Percentiles rank a stretch among this genome's conserved stretches.
phyloP scores from a whole-genome alignment of 2,797 vertebrate species.

The Thalassophryne amazonica region DNA sequence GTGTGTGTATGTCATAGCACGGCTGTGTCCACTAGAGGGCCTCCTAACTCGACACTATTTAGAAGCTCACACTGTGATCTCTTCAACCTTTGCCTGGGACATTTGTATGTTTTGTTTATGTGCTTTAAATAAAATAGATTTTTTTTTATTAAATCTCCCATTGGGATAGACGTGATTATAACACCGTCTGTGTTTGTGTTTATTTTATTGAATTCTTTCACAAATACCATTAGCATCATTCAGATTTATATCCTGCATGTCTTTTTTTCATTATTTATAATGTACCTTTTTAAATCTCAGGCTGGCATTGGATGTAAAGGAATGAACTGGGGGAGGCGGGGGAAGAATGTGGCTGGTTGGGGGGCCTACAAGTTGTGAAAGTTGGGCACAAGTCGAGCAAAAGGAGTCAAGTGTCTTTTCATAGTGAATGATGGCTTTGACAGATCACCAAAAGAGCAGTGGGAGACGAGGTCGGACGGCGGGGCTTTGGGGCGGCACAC shows the following conservation, averaged over 20 bases:
- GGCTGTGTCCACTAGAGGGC: slow-evolving; percentile 94
- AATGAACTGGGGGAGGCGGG: slow-evolving; percentile 14
- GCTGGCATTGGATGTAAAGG: no score
- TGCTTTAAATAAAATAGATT: background rate
- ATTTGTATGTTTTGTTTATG: slow-evolving; percentile 15
- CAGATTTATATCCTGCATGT: no score
- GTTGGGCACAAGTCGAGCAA: slow-evolving; percentile 64
- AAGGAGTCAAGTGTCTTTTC: slow-evolving; percentile 74
- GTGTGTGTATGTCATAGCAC: slow-evolving; percentile 72
- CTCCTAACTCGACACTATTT: slow-evolving; percentile 83
- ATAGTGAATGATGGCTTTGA: slow-evolving; percentile 81
- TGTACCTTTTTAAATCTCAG: background rate
- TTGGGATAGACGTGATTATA: no score
- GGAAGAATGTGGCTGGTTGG: background rate
- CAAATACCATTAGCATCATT: no score
- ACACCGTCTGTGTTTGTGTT: background rate
- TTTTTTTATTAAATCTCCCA: background rate
- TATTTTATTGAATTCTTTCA: background rate
- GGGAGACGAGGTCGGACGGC: slow-evolving; percentile 58
- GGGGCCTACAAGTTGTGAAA: slow-evolving; percentile 61
- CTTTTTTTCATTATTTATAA: no score
- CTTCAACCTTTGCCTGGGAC: slow-evolving; percentile 59
- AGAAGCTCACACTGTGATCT: slow-evolving; percentile 26
- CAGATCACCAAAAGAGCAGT: slow-evolving; percentile 78
- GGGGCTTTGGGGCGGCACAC: slow-evolving; percentile 47